Conservation (phyloP, 2,888 invertebrate species). For the Phanerotoma sp. region DNA sequence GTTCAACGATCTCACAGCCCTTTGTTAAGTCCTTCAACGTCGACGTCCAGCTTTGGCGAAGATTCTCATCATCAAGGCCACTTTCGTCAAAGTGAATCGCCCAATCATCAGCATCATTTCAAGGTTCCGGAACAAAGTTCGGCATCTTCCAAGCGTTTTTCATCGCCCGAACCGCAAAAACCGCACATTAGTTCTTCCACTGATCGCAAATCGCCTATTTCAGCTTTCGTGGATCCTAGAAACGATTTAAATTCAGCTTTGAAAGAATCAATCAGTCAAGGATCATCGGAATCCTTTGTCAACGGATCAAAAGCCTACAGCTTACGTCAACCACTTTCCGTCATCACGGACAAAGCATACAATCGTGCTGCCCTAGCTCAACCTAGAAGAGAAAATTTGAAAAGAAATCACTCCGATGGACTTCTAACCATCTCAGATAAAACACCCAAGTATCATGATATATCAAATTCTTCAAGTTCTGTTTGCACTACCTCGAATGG, state of each 20-base stretch:
- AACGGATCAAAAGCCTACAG: slow-evolving; percentile 28
- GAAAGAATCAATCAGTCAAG: slow-evolving; percentile 28
- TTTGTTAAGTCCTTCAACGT: slow-evolving; percentile 71
- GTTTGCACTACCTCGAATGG: slow-evolving; percentile 26
- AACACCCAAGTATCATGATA: slow-evolving; percentile 46
- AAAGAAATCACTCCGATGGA: slow-evolving; percentile 49
- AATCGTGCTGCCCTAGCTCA: slow-evolving; percentile 40
- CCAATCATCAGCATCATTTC: slow-evolving; percentile 40
- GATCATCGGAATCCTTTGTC: slow-evolving; percentile 2
- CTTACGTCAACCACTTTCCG: slow-evolving; percentile 51
- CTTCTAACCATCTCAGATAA: slow-evolving; percentile 51
- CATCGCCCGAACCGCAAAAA: slow-evolving; percentile 52
- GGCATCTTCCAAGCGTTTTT: slow-evolving; percentile 42
- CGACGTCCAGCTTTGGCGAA: slow-evolving; percentile 67
- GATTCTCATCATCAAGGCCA: slow-evolving; percentile 61
- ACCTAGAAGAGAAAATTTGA: slow-evolving; percentile 40
- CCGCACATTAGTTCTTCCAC: slow-evolving; percentile 53
- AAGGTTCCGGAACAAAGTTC: slow-evolving; percentile 50
- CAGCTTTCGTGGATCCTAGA: slow-evolving; percentile 39
- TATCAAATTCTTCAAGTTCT: slow-evolving; percentile 41
- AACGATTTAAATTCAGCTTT: slow-evolving; percentile 28
- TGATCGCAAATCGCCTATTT: slow-evolving; percentile 45
- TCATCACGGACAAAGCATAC: slow-evolving; percentile 54
- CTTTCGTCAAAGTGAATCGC: slow-evolving; percentile 44
- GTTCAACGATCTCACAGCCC: slow-evolving; percentile 64